Percentiles rank a stretch among this genome's conserved stretches.
Conservation (phyloP, 1,140 invertebrate species). For the Goniozus legneri region DNA sequence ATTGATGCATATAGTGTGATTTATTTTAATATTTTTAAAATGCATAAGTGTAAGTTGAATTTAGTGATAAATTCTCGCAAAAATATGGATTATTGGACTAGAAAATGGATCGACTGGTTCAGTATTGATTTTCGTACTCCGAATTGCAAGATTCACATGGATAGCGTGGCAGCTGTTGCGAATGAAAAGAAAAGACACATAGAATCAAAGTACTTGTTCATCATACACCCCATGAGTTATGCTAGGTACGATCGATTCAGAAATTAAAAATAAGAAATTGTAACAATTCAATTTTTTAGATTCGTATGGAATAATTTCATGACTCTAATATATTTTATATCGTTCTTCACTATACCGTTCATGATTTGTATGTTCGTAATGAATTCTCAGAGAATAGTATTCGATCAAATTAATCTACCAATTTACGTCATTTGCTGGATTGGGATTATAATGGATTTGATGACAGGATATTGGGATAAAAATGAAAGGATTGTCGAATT, state of each 20-base stretch:
- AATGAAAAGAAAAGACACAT: conserved; percentile 34
- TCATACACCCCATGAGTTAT: conserved; percentile 45
- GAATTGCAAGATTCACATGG: conserved; percentile 26
- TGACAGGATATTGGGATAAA: conserved; percentile 34
- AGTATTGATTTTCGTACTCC: conserved; percentile 29
- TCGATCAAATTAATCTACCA: conserved; percentile 33
- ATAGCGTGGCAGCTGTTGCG: conserved; percentile 28
- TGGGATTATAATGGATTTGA: conserved; percentile 35
- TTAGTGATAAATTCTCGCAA: no score
- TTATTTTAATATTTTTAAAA: no score
- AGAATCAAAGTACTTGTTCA: conserved; percentile 29
- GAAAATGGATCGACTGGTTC: not conserved
- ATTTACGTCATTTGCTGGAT: conserved; percentile 45
- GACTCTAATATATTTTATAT: conserved; percentile 29
- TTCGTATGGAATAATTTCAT: conserved; percentile 44
- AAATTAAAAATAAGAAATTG: not conserved
- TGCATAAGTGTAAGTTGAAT: no score
- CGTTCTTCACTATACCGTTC: conserved; percentile 43
- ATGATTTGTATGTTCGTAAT: conserved; percentile 38
- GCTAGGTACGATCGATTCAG: conserved; percentile 22
- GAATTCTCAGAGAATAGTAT: conserved; percentile 27
- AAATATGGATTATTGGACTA: no score
- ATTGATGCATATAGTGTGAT: no score
- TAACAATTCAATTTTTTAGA: conserved; percentile 21
- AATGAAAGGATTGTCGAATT: conserved; percentile 26